phyloP scores from a whole-genome alignment of 2,888 invertebrate species.

The Cheilosia pagana region DNA sequence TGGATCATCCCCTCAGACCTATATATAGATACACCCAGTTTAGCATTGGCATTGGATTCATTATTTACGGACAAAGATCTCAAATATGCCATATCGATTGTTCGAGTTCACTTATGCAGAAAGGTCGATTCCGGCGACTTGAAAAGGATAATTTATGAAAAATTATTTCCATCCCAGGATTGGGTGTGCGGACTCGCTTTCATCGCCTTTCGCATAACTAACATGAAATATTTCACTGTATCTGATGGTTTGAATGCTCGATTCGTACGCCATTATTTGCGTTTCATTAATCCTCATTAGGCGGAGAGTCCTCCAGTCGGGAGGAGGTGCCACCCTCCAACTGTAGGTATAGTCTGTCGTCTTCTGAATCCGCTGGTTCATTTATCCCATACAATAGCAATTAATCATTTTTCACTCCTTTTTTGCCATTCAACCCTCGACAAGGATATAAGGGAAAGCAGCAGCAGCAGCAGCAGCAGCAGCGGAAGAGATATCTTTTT shows the following conservation, averaged over 20 bases:
- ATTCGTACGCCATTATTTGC: conserved; percentile 64
- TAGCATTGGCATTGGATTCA: conserved; percentile 16
- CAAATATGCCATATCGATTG: conserved; percentile 47
- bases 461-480: neutral
- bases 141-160: conserved; percentile 72
- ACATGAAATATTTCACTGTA: conserved; percentile 65
- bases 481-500: conserved; percentile 53
- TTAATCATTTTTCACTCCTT: conserved; percentile 69
- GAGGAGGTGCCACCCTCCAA: conserved; percentile 7
- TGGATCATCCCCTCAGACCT: conserved; percentile 33
- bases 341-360: neutral
- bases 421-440: conserved; percentile 41
- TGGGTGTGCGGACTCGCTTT: neutral
- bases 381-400: conserved; percentile 69
- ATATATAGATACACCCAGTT: neutral
- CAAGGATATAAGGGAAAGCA: conserved; percentile 37
- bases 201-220: conserved; percentile 37
- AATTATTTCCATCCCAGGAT: conserved; percentile 39
- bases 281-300: conserved; percentile 75
- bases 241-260: conserved; percentile 66
- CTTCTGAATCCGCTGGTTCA: conserved; percentile 59
- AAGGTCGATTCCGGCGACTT: conserved; percentile 48
- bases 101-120: conserved; percentile 51
- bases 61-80: conserved; percentile 45
- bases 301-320: conserved; percentile 31